phyloP scores from a whole-genome alignment of 2,888 invertebrate genomes.

The Coecobrya sp. region DNA sequence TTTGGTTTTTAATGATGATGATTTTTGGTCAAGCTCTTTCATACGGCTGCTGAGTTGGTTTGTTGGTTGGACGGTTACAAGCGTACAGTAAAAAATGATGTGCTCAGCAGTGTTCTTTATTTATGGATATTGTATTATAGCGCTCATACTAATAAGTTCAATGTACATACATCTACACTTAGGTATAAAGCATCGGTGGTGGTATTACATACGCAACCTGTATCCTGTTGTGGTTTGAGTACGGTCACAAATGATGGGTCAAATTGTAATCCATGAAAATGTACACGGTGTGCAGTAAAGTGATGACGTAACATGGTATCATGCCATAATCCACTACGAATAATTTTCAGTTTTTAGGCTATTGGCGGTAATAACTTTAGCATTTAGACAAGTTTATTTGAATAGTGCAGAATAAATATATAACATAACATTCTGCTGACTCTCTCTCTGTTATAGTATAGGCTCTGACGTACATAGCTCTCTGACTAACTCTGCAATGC shows the following conservation, averaged over 20 bases:
- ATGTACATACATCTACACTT: background rate
- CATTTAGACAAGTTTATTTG: no score
- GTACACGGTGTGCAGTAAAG: background rate
- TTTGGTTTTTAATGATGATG: slow-evolving; percentile 28
- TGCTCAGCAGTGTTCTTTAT: slow-evolving; percentile 19
- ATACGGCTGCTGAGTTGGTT: background rate
- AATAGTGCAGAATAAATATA: no score
- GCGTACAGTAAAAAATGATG: slow-evolving; percentile 6
- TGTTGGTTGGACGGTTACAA: background rate
- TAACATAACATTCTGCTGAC: no score
- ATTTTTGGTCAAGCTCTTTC: slow-evolving; percentile 3
- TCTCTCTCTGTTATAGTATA: no score
- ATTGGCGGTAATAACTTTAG: no score
- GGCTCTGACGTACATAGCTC: no score
- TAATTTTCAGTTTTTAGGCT: background rate
- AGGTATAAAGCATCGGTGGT: background rate
- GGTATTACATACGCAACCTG: background rate
- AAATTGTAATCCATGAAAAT: background rate
- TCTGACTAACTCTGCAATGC: no score
- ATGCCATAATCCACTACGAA: background rate
- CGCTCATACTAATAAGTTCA: slow-evolving; percentile 23
- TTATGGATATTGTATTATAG: slow-evolving; percentile 24
- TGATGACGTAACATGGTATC: background rate
- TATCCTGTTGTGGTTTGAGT: slow-evolving; percentile 14
- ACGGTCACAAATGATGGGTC: background rate